Evolutionary conservation across 2,797 vertebrate species (phyloP).

Genomic region (Sebastolobus altivelis): DNA sequence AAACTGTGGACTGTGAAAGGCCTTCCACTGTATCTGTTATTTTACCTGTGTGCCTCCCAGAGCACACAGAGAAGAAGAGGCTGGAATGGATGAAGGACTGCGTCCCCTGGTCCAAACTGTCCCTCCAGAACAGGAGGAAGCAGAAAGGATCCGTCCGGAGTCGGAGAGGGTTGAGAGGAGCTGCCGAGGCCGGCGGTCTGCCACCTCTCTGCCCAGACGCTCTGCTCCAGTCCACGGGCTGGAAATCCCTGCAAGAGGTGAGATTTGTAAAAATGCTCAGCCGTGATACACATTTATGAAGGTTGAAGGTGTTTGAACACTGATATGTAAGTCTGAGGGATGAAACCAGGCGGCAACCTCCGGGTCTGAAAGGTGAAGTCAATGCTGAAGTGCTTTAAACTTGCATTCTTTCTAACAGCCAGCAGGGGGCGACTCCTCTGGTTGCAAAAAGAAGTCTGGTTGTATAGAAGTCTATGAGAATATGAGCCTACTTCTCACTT

Average conservation of each 20-base stretch:
- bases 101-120: slow-evolving; percentile 88
- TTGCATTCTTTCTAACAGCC: too few relatives aligned
- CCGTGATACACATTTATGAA: not conserved
- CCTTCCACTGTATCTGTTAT: not conserved
- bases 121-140: slow-evolving; percentile 84
- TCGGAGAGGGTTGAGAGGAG: slow-evolving; percentile 64
- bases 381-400: not conserved
- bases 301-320: not conserved
- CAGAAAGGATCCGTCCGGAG: slow-evolving; percentile 17
- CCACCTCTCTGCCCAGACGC: slow-evolving; percentile 79
- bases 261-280: not conserved
- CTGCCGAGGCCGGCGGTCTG: slow-evolving; percentile 54
- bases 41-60: slow-evolving; percentile 62
- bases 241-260: slow-evolving; percentile 89
- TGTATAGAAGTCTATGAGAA: too few relatives aligned
- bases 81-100: slow-evolving; percentile 89
- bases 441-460: rapidly evolving
- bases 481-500: too few relatives aligned
- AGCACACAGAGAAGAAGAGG: slow-evolving; percentile 86
- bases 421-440: too few relatives aligned
- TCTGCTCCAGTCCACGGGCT: slow-evolving; percentile 84
- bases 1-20: not conserved
- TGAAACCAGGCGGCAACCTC: too few relatives aligned
- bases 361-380: too few relatives aligned
- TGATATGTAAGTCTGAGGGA: not conserved